Percentiles rank a stretch among this genome's conserved stretches.
Evolutionary conservation across 92 coral and sea anemone genomes (phyloP).

Genomic region (Siderastrea radians): DNA sequence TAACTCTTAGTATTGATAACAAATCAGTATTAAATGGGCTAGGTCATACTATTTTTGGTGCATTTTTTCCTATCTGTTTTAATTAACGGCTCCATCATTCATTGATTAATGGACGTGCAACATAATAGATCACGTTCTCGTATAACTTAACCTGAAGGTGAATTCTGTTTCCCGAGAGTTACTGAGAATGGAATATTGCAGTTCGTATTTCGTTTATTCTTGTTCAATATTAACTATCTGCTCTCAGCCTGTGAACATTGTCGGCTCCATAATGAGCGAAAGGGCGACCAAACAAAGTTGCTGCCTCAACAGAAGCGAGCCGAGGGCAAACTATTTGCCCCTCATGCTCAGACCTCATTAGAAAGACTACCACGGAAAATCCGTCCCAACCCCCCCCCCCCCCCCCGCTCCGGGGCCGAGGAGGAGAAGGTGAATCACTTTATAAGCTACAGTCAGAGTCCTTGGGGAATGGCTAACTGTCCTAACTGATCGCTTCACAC

Average conservation of each 20-base stretch:
- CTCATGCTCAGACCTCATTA: not conserved
- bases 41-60: not conserved
- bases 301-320: not conserved
- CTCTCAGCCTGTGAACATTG: not conserved
- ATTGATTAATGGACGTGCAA: not conserved
- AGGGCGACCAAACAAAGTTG: not conserved
- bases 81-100: not conserved
- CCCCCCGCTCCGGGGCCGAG: not conserved
- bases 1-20: not conserved
- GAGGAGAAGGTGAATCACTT: not conserved
- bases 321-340: not conserved
- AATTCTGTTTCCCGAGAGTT: not conserved
- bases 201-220: not conserved
- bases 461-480: too few relatives aligned
- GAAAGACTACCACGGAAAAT: not conserved
- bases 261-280: too few relatives aligned
- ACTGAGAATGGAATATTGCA: not conserved
- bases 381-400: not conserved
- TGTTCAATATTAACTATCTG: not conserved
- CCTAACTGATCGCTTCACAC: too few relatives aligned
- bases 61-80: not conserved
- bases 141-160: not conserved
- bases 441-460: too few relatives aligned
- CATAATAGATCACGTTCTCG: not conserved
- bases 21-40: constrained; percentile 1